These are phyloP conservation scores for Barypeithes pellucidus DNA, from an alignment of 2,888 invertebrate species.

Conservation along the genomic window DNA sequence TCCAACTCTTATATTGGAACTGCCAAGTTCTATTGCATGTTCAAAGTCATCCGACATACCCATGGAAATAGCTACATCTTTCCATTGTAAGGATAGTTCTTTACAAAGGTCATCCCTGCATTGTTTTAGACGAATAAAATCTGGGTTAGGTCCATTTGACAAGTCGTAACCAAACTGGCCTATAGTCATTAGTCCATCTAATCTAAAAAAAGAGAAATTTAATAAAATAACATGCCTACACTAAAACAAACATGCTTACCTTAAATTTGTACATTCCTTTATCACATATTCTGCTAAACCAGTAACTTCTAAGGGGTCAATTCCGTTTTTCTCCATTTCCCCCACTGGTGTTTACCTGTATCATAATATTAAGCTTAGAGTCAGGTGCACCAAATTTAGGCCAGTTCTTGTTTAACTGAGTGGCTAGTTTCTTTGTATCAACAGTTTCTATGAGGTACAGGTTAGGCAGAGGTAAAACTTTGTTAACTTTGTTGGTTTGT, in stretches of 20 bases:
- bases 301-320: conserved; percentile 77
- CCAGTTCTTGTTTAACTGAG: conserved; percentile 84
- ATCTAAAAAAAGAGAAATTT: conserved; percentile 64
- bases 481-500: conserved; percentile 94
- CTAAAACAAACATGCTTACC: too few relatives aligned
- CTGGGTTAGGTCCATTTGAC: conserved; percentile 87
- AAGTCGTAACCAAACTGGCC: conserved; percentile 88
- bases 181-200: conserved; percentile 97
- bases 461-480: conserved; percentile 83
- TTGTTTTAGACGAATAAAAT: conserved; percentile 83
- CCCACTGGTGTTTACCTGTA: conserved; percentile 97
- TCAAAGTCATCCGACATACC: conserved; percentile 99
- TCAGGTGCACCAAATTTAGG: conserved; percentile 75
- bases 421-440: conserved; percentile 88
- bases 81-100: conserved; percentile 76
- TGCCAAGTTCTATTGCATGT: conserved; percentile 94
- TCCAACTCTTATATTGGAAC: conserved; percentile 95
- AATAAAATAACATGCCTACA: too few relatives aligned
- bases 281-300: conserved; percentile 82
- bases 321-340: conserved; percentile 87
- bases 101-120: conserved; percentile 83
- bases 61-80: conserved; percentile 90
- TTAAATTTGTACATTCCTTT: conserved; percentile 83
- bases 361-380: conserved; percentile 84
- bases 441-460: conserved; percentile 92